These are phyloP conservation scores for Digitonthophagus gazella DNA, from an alignment of 2,888 invertebrate species.

Conservation along the genomic window DNA sequence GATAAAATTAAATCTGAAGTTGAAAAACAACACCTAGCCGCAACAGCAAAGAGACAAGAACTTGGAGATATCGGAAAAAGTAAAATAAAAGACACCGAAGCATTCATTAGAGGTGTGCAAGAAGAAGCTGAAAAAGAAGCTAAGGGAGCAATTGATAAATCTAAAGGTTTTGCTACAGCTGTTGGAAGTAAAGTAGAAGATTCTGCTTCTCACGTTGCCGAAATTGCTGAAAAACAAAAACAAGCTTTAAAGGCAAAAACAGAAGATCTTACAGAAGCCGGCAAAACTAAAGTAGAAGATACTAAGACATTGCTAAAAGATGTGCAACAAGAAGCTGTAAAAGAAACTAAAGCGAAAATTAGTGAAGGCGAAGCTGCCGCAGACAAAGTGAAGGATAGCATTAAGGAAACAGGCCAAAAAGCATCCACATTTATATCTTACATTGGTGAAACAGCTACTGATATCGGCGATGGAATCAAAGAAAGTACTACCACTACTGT, in stretches of 20 bases:
- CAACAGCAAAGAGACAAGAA: no score
- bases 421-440: not conserved
- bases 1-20: not conserved
- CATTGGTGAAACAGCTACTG: not conserved
- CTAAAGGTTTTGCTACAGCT: no score
- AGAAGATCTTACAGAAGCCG: slow-evolving; percentile 22
- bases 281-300: slow-evolving; percentile 19
- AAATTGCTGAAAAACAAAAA: slow-evolving; percentile 22
- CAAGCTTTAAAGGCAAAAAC: slow-evolving; percentile 22
- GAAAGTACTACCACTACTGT: slow-evolving; percentile 20
- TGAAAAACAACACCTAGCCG: no score
- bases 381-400: not conserved
- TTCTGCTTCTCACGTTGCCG: not conserved
- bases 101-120: slow-evolving; percentile 19
- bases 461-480: slow-evolving; percentile 3
- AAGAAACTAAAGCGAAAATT: slow-evolving; percentile 10
- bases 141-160: no score
- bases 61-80: no score
- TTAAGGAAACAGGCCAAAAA: not conserved
- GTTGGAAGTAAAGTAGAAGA: slow-evolving; percentile 20
- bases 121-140: slow-evolving; percentile 20
- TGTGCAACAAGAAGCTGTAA: slow-evolving; percentile 12
- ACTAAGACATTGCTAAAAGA: slow-evolving; percentile 6
- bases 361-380: slow-evolving; percentile 21
- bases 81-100: slow-evolving; percentile 18